Evolutionary conservation across 2,113 vertebrate genomes (phyloP), one percentile per base, ranked within the genome.

Genomic region (Andinoacara biseriatus): DNA sequence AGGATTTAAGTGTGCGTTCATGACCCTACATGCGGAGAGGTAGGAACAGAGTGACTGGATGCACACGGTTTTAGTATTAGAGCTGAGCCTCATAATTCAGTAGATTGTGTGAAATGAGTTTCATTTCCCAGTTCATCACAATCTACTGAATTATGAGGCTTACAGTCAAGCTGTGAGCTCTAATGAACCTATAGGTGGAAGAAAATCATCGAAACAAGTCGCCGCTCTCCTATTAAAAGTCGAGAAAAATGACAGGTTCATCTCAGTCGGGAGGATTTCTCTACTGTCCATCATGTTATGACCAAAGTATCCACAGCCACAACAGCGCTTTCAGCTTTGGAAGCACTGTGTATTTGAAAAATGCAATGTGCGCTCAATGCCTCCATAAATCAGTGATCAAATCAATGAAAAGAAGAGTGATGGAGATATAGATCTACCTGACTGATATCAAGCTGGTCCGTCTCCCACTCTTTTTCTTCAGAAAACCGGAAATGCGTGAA

Each of bases 401-500:
- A 33, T 33, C 33, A 33, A 33, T 7, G 6, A 33, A n/a, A 26
- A 24, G 56, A 57, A 0, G n/a, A 75, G 72, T 0, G 2, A 54
- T 58, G 54, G 33, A 54, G 18, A 56, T n/a, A 31, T 84, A 58
- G 67, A 92, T 81, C 89, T 95, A 99, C 98, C 97, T 97, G 96
- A 77, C 94, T 94, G 81, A 91, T 89, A 76, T 93, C 89, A 49
- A 95, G 75, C 26, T 84, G 94, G 83, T 97, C 97, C 91, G 91
- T 85, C 84, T 96, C 96, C 98, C 98, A 99, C 58, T 97, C 97
- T 31, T 97, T 99, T 87, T 99, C 98, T 0, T 99, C 98, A 59
- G 96, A 94, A 94, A 99, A 97, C 33, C 96, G 95, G 87, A 99
- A 99, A 78, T 99, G 98, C 60, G 97, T 92, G 86, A 97, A 98